Evolutionary conservation across 1,140 invertebrate genomes (phyloP), one percentile per base, ranked within the genome.

Genomic region (Trichoplusia ni): DNA sequence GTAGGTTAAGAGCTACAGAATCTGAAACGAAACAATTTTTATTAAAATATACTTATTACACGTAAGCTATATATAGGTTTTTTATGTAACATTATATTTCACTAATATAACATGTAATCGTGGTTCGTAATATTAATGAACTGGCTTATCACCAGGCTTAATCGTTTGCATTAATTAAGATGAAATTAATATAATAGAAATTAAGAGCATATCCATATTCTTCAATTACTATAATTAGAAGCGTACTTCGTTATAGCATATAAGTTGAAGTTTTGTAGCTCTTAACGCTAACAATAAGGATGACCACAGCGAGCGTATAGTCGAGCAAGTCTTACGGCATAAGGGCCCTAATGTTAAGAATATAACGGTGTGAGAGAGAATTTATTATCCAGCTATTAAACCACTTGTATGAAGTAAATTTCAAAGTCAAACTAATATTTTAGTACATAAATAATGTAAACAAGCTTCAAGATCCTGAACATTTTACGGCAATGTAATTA

Each of bases 1-100:
- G 35, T 53, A 53, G 9, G 16, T 53, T 53, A 31, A 53, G 35
- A 54, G 51, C 21, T 54, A 14, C 5, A n/a, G 18, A 25, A 7
- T 19, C 2, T 11, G 2, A 0, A 35, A 2, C 13, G 2, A 2
- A 9, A 13, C 11, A 25, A 2, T 1, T 2, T 44, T 42, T 21
- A 19, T 16, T 6, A 16, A 38, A 38, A 8, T 2, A 3, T 13
- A 13, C 4, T 2, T 35, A 35, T 2, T 37, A 37, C 2, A 14
- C 1, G 14, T 13, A 37, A 37, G 16, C 5, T 7, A 42, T 21
- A 19, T 8, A 42, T 42, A 21, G 2, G 9, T 44, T 23, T 44
- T n/a, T n/a, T n/a, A n/a, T n/a, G n/a, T n/a, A n/a, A n/a, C n/a
- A n/a, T n/a, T n/a, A n/a, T n/a, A n/a, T n/a, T n/a, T n/a, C n/a